A percentile compares a stretch with the other conserved stretches of the same genome.
These are phyloP conservation scores for Chirona hameri DNA, from an alignment of 2,888 invertebrate species.

Conservation along the genomic window DNA sequence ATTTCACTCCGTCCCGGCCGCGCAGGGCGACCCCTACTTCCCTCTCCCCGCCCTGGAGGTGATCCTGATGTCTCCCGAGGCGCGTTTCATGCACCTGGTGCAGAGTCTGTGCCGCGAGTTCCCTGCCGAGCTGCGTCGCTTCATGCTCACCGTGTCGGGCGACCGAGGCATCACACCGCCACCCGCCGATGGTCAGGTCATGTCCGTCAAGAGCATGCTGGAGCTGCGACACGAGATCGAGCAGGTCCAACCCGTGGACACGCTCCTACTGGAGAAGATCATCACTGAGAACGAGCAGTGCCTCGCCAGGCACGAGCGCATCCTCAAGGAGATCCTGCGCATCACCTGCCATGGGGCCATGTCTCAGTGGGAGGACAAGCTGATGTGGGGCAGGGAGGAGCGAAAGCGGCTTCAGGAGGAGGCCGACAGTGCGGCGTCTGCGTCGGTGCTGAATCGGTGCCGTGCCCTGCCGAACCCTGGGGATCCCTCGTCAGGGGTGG, in stretches of 20 bases:
- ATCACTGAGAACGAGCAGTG: not conserved
- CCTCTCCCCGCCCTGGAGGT: not conserved
- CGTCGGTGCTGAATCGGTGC: too few species aligned
- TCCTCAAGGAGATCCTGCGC: not conserved
- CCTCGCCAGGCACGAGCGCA: not conserved
- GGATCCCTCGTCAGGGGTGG: not conserved
- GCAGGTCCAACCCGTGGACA: not conserved
- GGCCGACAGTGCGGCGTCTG: not conserved
- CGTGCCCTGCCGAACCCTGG: too few species aligned
- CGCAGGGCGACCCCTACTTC: not conserved
- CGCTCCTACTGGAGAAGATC: not conserved
- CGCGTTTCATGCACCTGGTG: slow-evolving; percentile 10
- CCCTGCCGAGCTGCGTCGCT: not conserved
- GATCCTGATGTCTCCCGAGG: not conserved
- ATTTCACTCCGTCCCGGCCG: not conserved
- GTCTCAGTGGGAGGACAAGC: not conserved
- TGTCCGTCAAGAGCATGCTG: slow-evolving; percentile 11
- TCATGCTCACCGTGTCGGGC: not conserved
- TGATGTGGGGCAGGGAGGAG: not conserved
- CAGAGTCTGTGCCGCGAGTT: not conserved
- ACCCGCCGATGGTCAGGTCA: not conserved
- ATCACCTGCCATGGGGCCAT: not conserved
- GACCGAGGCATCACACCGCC: not conserved
- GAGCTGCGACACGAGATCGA: not conserved
- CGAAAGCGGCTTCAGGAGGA: not conserved